Evolutionary conservation across 2,888 invertebrate genomes (phyloP).

Genomic region (Morpho achilles): DNA sequence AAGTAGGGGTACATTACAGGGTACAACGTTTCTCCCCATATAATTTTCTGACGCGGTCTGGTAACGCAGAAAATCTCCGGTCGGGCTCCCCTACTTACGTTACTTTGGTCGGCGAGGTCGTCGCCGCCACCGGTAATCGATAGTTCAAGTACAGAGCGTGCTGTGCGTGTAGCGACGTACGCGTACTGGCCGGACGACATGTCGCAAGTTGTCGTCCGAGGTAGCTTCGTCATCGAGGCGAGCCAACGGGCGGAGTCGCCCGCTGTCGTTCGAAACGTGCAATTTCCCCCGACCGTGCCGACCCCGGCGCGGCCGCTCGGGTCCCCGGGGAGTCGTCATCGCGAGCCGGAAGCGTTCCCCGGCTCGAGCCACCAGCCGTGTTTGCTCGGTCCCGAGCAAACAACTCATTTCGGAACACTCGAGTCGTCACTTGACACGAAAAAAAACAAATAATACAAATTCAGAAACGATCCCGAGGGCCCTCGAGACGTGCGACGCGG

Average conservation of each 20-base stretch:
- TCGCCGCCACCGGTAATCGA: too few relatives aligned
- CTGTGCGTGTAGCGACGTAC: too few relatives aligned
- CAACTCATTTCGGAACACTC: constrained; percentile 66
- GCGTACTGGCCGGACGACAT: too few relatives aligned
- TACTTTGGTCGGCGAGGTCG: too few relatives aligned
- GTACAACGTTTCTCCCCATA: too few relatives aligned
- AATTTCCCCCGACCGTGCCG: constrained; percentile 50
- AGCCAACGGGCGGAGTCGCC: constrained; percentile 55
- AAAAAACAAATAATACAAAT: constrained; percentile 62
- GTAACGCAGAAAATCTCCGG: too few relatives aligned
- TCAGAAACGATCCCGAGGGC: constrained; percentile 53
- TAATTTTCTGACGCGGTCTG: too few relatives aligned
- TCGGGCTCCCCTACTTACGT: too few relatives aligned
- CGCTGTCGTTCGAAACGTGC: constrained; percentile 50
- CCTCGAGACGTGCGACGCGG: constrained; percentile 52
- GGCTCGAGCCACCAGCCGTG: constrained; percentile 50
- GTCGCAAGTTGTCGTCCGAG: too few relatives aligned
- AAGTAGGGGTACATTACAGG: too few relatives aligned
- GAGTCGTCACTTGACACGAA: constrained; percentile 55
- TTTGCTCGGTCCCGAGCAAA: constrained; percentile 42
- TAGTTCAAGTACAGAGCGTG: too few relatives aligned
- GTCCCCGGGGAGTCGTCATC: constrained; percentile 9
- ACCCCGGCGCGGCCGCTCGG: constrained; percentile 36
- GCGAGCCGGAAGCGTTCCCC: constrained; percentile 33
- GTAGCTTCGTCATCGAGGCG: constrained; percentile 42